Evolutionary conservation across 1,140 invertebrate species (phyloP).

Genomic region (Diprion similis): DNA sequence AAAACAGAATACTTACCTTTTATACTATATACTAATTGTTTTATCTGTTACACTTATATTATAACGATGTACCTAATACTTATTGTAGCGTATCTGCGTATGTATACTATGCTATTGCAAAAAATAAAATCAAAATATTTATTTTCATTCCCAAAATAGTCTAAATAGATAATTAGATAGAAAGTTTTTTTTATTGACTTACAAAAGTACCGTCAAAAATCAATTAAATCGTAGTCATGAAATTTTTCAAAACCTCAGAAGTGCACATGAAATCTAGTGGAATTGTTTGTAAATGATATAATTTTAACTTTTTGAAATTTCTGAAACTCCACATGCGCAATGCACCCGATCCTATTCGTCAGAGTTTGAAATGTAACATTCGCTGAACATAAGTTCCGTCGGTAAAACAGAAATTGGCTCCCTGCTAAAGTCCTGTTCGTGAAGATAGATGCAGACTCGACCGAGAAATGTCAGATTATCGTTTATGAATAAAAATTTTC

Average conservation of each 20-base stretch:
- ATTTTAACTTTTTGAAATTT: no score
- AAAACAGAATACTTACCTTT: neutral
- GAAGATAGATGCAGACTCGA: neutral
- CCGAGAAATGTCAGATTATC: conserved; percentile 30
- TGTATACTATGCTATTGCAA: neutral
- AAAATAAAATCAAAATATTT: conserved; percentile 17
- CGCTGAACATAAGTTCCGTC: neutral
- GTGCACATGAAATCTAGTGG: no score
- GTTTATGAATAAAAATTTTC: conserved; percentile 33
- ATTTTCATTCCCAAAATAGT: neutral
- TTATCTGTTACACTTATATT: neutral
- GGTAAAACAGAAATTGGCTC: neutral
- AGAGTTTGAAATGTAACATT: neutral
- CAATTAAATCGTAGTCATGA: no score
- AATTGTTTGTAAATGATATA: no score
- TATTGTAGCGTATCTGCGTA: neutral
- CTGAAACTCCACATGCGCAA: neutral
- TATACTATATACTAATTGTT: neutral
- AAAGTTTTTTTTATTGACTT: no score
- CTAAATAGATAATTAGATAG: no score
- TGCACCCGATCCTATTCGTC: neutral
- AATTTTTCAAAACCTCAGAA: no score
- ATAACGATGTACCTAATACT: conserved; percentile 11
- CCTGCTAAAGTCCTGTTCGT: no score
- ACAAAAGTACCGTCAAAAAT: no score